Evolutionary conservation across 2,113 vertebrate genomes (phyloP), one percentile per base, ranked within the genome.

Genomic region (Laticauda colubrina): DNA sequence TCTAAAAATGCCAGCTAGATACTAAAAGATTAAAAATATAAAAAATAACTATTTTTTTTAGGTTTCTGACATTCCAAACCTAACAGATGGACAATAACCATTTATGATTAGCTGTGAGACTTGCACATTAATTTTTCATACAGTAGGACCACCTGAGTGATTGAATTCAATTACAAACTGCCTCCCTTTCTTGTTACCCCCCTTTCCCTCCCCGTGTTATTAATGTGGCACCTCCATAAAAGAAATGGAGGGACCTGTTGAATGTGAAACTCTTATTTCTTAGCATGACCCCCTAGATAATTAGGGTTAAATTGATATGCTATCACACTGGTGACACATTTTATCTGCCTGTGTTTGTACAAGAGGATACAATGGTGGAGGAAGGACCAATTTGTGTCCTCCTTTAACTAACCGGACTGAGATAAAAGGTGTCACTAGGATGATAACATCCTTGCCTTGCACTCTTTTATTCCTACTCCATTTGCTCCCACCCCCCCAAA

Each of bases 281-380:
- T 97, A 93, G 21, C 94, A 96, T 98, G 98, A 98, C 98, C 98
- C 98, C 96, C 97, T 96, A 95, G 97, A 97, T 98, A 98, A 98
- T 98, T 98, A 96, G 96, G 98, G 98, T 98, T 98, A 98, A 98
- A 98, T 97, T 98, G 97, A 98, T 97, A 96, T n/a, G 94, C 97
- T 97, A 96, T 97, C 97, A 59, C 97, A 95, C 94, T 59, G 94
- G 97, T 98, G 97, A 98, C 98, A 98, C 97, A 96, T 98, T 98
- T 97, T 98, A 97, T 98, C 97, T 97, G 96, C 97, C 92, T 97
- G 96, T 98, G 97, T 98, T 98, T 98, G 97, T 98, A 98, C 97
- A 97, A 98, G 97, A 97, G 96, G 96, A 97, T 97, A 97, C 96
- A 96, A 97, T 98, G 96, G 97, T 96, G 96, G 96, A 96, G 97